Evolutionary conservation across 2,113 vertebrate genomes (phyloP).

Genomic region (Labeo catla): DNA sequence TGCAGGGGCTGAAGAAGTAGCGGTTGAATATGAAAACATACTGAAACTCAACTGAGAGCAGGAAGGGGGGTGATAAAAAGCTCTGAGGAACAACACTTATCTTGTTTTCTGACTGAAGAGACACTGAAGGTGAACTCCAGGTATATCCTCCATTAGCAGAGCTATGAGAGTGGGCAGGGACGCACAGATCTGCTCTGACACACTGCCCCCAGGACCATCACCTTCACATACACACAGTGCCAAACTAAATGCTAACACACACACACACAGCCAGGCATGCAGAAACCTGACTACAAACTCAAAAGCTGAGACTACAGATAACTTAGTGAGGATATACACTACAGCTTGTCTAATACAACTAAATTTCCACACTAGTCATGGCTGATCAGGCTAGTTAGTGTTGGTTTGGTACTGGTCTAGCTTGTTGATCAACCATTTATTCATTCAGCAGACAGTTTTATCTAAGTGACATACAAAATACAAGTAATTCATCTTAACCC

Average conservation of each 20-base stretch:
- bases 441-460: background rate
- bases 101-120: constrained; percentile 13
- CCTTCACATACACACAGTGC: background rate
- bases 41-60: background rate
- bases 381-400: background rate
- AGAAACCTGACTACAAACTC: background rate
- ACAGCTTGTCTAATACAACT: background rate
- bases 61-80: constrained; percentile 24
- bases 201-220: constrained; percentile 20
- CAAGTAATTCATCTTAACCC: background rate
- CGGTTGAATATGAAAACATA: constrained; percentile 10
- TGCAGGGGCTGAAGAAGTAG: background rate
- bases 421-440: background rate
- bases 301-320: constrained; percentile 9
- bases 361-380: background rate
- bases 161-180: constrained; percentile 36
- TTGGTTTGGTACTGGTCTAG: background rate
- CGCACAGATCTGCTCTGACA: constrained; percentile 28
- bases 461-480: background rate
- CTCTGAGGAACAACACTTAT: constrained; percentile 26
- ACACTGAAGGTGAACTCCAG: constrained; percentile 26
- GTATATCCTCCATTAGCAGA: constrained; percentile 43
- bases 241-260: background rate
- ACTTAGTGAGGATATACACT: background rate
- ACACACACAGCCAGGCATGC: background rate